Evolutionary conservation across 2,113 vertebrate genomes (phyloP).

Genomic region (Zootoca vivipara): DNA sequence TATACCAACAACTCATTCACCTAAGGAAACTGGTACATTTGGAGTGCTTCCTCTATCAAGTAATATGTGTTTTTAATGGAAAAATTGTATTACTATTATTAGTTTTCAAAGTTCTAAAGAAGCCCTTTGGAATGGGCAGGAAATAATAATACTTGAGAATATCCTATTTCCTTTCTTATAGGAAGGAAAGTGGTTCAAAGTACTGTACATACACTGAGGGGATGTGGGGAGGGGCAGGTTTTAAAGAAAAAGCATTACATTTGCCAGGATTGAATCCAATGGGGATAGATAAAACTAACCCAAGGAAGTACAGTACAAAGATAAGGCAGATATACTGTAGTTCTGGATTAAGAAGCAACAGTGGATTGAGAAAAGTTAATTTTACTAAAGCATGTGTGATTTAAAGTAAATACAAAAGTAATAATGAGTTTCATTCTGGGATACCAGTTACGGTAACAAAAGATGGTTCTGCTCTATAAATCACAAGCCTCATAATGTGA

Average conservation of each 20-base stretch:
- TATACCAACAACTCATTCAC: background rate
- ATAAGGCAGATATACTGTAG: background rate
- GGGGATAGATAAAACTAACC: too few relatives aligned
- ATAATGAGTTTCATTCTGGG: background rate
- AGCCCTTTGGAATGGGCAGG: background rate
- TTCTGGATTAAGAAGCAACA: background rate
- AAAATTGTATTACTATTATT: background rate
- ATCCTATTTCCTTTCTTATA: background rate
- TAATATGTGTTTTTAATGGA: background rate
- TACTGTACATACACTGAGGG: background rate
- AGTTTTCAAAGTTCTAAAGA: background rate
- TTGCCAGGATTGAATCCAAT: too few relatives aligned
- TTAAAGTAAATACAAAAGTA: slow-evolving; percentile 1
- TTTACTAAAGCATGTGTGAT: background rate
- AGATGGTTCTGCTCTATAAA: background rate
- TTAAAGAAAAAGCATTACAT: background rate
- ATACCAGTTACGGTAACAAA: background rate
- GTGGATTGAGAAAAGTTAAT: background rate
- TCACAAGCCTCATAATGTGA: background rate
- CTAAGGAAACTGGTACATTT: background rate
- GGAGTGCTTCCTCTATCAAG: background rate
- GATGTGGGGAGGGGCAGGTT: background rate
- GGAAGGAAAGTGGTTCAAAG: background rate
- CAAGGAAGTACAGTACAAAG: background rate
- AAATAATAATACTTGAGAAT: background rate